Conservation (phyloP, 2,888 invertebrate species). For the Tuberolachnus salignus region DNA sequence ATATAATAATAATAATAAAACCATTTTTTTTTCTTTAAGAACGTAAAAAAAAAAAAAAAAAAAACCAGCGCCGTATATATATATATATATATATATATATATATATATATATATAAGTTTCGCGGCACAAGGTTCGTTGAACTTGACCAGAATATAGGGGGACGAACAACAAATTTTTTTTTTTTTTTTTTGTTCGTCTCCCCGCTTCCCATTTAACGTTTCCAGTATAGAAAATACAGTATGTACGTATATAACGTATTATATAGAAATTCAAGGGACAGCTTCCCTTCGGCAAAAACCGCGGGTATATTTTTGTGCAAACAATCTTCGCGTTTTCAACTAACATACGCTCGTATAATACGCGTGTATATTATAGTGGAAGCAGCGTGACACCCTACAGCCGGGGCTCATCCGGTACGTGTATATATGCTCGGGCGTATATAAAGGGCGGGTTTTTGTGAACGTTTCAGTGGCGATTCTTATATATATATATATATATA, state of each 20-base stretch:
- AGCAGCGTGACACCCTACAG: background rate
- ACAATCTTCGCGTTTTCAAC: slow-evolving; percentile 35
- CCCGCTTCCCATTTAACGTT: slow-evolving; percentile 10
- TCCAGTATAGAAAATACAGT: background rate
- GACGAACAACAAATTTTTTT: slow-evolving; percentile 23
- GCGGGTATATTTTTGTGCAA: slow-evolving; percentile 22
- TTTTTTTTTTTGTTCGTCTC: no score
- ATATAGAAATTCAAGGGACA: slow-evolving; percentile 22
- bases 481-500: no score
- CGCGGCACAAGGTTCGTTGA: slow-evolving; percentile 7
- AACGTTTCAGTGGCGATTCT: slow-evolving; percentile 1
- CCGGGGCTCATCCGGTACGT: background rate
- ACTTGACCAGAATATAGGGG: background rate
- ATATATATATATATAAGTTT: no score
- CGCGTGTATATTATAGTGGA: no score
- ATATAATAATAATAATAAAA: background rate
- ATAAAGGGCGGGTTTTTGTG: background rate
- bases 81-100: no score
- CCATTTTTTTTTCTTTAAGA: background rate
- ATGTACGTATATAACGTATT: background rate
- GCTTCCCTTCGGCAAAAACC: background rate
- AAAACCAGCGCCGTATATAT: no score
- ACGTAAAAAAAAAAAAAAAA: background rate
- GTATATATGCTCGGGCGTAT: background rate
- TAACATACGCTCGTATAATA: no score